Evolutionary conservation across 2,888 invertebrate genomes (phyloP).

Genomic region (Drosophila nigritarsus): DNA sequence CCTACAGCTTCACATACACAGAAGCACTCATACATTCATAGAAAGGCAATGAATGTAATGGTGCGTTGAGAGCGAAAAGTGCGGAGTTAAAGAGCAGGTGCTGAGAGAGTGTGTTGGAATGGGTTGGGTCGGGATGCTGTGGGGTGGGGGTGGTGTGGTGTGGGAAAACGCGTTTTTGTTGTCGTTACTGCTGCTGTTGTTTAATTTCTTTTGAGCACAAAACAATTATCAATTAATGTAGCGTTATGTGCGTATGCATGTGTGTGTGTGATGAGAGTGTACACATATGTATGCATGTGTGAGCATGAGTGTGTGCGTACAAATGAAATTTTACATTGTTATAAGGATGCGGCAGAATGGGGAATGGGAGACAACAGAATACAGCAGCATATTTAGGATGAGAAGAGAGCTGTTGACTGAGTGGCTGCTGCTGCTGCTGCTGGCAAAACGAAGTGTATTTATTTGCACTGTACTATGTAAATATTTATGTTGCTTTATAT

Average conservation of each 20-base stretch:
- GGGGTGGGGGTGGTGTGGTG: neutral
- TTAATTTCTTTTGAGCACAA: constrained; percentile 79
- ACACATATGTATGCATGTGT: constrained; percentile 4
- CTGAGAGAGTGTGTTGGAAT: neutral
- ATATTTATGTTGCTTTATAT: constrained; percentile 60
- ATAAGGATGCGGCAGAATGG: constrained; percentile 12
- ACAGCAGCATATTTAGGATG: neutral
- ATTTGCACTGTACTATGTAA: constrained; percentile 41
- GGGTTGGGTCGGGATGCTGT: neutral
- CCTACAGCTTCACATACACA: constrained; percentile 1
- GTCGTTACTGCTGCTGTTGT: constrained; percentile 47
- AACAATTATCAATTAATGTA: constrained; percentile 80
- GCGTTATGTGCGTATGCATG: constrained; percentile 52
- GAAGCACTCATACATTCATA: constrained; percentile 12
- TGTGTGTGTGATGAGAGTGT: constrained; percentile 4
- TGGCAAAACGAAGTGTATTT: constrained; percentile 55
- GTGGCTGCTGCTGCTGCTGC: constrained; percentile 16
- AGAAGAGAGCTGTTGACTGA: constrained; percentile 22
- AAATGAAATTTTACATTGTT: constrained; percentile 71
- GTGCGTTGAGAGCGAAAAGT: constrained; percentile 52
- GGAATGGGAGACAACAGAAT: neutral
- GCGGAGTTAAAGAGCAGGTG: constrained; percentile 18
- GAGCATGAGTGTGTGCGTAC: constrained; percentile 28
- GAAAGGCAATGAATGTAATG: constrained; percentile 58
- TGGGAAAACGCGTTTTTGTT: constrained; percentile 28